Conservation (phyloP, 2,888 invertebrate species). For the Tholera decimalis region DNA sequence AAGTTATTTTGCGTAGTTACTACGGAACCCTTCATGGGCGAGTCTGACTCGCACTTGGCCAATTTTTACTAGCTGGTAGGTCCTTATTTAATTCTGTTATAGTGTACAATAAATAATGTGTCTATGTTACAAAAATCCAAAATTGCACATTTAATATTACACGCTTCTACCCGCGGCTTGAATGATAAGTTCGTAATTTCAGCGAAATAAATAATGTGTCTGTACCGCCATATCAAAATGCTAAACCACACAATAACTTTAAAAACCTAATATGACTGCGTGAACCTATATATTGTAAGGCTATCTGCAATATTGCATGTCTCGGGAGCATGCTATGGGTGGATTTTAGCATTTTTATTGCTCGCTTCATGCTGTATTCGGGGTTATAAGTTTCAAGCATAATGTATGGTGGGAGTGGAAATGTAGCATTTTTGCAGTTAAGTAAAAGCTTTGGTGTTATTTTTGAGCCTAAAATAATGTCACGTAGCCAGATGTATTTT, state of each 20-base stretch:
- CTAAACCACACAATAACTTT: slow-evolving; percentile 16
- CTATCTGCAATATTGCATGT: slow-evolving; percentile 52
- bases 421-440: slow-evolving; percentile 29
- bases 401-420: slow-evolving; percentile 3
- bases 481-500: background rate
- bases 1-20: too few species aligned
- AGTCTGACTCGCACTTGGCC: too few species aligned
- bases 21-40: too few species aligned
- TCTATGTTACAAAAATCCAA: too few species aligned
- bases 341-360: slow-evolving; percentile 54
- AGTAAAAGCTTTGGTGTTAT: background rate
- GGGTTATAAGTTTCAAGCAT: background rate
- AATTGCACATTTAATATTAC: too few species aligned
- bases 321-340: slow-evolving; percentile 26
- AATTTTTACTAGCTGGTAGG: too few species aligned
- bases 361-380: slow-evolving; percentile 2
- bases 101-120: too few species aligned
- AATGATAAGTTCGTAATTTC: too few species aligned
- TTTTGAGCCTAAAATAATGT: background rate
- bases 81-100: too few species aligned
- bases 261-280: slow-evolving; percentile 24
- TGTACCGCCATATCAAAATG: slow-evolving; percentile 4
- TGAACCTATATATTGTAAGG: slow-evolving; percentile 4
- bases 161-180: too few species aligned
- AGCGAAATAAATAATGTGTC: background rate